Conservation (phyloP, 2,888 invertebrate genomes). For the Eurois occulta region DNA sequence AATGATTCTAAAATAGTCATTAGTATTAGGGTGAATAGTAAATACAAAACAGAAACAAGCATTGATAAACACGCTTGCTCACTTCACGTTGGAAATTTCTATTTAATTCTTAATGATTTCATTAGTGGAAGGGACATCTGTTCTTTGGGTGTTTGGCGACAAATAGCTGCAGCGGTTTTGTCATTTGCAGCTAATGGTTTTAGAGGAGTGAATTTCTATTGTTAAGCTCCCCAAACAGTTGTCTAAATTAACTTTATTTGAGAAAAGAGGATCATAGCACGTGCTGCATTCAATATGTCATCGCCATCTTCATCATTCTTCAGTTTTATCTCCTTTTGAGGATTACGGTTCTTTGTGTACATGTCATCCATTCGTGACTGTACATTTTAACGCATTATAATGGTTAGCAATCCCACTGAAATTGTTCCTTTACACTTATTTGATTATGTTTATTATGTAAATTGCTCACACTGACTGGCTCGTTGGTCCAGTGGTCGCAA, state of each 20-base stretch:
- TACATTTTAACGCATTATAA: neutral
- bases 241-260: slow-evolving; percentile 6
- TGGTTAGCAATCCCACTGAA: too few species aligned
- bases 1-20: neutral
- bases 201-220: slow-evolving; percentile 39
- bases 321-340: neutral
- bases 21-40: neutral
- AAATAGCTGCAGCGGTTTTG: slow-evolving; percentile 38
- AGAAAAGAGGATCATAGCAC: neutral
- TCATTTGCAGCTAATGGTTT: slow-evolving; percentile 51
- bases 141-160: slow-evolving; percentile 41
- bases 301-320: neutral
- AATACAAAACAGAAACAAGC: neutral
- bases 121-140: slow-evolving; percentile 53
- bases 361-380: neutral
- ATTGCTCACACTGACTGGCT: neutral
- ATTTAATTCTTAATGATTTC: slow-evolving; percentile 37
- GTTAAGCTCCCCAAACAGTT: neutral
- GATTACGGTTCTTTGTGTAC: neutral
- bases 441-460: neutral
- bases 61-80: neutral
- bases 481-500: neutral
- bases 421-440: neutral
- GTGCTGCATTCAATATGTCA: neutral
- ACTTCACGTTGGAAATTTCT: neutral